Conservation (phyloP, 2,888 invertebrate genomes). For the Molorchus minor region DNA sequence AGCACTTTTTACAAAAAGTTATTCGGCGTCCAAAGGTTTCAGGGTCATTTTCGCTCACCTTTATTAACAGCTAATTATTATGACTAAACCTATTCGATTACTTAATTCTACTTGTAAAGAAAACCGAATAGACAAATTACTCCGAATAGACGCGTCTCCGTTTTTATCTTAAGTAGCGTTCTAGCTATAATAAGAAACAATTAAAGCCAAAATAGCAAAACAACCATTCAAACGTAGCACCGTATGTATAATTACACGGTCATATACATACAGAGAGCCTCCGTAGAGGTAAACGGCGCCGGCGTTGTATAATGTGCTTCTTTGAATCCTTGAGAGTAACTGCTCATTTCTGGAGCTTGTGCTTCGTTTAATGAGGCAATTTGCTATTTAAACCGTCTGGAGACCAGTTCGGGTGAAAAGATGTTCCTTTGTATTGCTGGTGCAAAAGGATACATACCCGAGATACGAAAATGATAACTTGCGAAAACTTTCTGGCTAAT, state of each 20-base stretch:
- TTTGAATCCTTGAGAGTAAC: conserved; percentile 23
- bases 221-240: conserved; percentile 1
- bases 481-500: too few species aligned
- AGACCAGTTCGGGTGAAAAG: conserved; percentile 26
- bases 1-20: too few species aligned
- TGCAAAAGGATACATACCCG: conserved; percentile 20
- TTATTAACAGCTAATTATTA: too few species aligned
- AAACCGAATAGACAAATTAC: too few species aligned
- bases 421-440: conserved; percentile 18
- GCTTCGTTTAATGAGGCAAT: conserved; percentile 20
- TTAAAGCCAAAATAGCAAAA: conserved; percentile 8
- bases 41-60: too few species aligned
- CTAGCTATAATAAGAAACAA: background rate
- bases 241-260: background rate
- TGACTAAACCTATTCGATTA: too few species aligned
- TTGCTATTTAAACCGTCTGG: conserved; percentile 21
- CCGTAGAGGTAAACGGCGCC: conserved; percentile 6
- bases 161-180: background rate
- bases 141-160: background rate
- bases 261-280: conserved; percentile 3
- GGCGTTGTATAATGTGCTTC: conserved; percentile 9
- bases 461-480: too few species aligned
- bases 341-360: conserved; percentile 23
- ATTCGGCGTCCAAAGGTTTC: too few species aligned
- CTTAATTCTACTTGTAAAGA: too few species aligned